These are phyloP conservation scores for Sciurus carolinensis DNA, from an alignment of 2,797 vertebrate genomes.

Conservation along the genomic window DNA sequence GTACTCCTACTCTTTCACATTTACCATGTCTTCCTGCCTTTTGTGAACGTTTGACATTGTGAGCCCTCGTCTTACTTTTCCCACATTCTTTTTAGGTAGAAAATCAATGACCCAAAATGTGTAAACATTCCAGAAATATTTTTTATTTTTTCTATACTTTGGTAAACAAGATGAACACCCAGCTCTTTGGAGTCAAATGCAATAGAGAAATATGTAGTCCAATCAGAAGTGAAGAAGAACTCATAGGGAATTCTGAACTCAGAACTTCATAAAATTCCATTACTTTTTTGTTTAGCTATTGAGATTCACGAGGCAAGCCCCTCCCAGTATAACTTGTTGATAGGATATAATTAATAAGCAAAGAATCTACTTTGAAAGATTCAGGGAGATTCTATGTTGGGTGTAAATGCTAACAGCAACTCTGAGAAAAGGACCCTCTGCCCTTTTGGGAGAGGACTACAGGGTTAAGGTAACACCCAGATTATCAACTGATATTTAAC, in stretches of 20 bases:
- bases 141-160: slow-evolving; percentile 9
- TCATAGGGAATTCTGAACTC: slow-evolving; percentile 10
- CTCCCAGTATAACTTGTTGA: neutral
- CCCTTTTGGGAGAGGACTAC: slow-evolving; percentile 1
- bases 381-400: neutral
- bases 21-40: neutral
- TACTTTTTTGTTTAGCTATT: slow-evolving; percentile 14
- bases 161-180: neutral
- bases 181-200: slow-evolving; percentile 12
- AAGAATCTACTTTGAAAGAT: neutral
- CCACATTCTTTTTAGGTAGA: neutral
- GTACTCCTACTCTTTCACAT: neutral
- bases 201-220: slow-evolving; percentile 11
- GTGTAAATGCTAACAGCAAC: neutral
- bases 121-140: slow-evolving; percentile 1
- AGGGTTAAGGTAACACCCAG: slow-evolving; percentile 30
- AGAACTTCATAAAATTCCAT: slow-evolving; percentile 28
- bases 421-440: neutral
- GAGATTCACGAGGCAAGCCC: neutral
- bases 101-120: slow-evolving; percentile 13
- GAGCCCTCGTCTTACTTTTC: neutral
- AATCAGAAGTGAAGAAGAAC: neutral
- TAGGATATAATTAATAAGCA: neutral
- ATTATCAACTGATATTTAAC: slow-evolving; percentile 30
- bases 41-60: neutral